Evolutionary conservation across 2,797 vertebrate species (phyloP).

Genomic region (Hydrophis major): DNA sequence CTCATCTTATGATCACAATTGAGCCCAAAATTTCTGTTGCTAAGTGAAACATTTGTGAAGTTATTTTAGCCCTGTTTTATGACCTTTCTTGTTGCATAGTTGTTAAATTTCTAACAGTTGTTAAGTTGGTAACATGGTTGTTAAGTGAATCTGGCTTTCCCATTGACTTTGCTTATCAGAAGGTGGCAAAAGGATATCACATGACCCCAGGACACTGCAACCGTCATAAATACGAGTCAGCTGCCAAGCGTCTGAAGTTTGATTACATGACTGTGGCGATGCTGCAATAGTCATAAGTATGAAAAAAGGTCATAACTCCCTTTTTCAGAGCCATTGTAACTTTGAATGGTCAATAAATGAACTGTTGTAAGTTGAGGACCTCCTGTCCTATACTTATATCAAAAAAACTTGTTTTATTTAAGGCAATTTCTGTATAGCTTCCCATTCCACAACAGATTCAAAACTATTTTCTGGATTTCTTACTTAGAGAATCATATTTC

Average conservation of each 20-base stretch:
- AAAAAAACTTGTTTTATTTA: conserved; percentile 20
- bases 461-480: background rate
- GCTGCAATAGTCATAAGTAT: background rate
- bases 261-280: background rate
- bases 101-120: background rate
- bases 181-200: background rate
- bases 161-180: background rate
- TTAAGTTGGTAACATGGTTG: background rate
- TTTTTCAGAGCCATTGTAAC: background rate
- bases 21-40: background rate
- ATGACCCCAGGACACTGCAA: background rate
- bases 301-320: background rate
- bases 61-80: background rate
- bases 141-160: background rate
- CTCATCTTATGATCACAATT: background rate
- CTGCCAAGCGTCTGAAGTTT: background rate
- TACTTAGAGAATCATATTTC: background rate
- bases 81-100: background rate
- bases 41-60: background rate
- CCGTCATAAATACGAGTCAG: background rate
- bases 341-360: background rate
- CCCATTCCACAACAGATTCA: conserved; percentile 22
- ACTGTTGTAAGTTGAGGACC: background rate
- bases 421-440: conserved; percentile 21
- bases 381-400: conserved; percentile 26